Percentiles rank a stretch among this genome's conserved stretches.
These are phyloP conservation scores for Irena cyanogastra DNA, from an alignment of 2,113 vertebrate species.

Conservation along the genomic window DNA sequence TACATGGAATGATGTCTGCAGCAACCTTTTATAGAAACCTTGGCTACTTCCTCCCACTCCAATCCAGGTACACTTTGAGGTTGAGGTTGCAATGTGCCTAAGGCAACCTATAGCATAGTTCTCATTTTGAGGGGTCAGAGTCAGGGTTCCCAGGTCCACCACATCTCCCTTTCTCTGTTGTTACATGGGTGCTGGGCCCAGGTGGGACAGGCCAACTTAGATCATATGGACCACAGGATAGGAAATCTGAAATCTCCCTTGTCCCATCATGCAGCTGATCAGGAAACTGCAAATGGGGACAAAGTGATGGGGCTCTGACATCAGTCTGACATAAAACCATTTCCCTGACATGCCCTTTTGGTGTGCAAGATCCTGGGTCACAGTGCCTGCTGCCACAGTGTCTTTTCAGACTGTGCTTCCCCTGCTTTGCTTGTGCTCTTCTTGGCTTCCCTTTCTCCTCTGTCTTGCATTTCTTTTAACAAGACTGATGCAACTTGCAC, in stretches of 20 bases:
- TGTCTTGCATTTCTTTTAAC: background rate
- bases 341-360: background rate
- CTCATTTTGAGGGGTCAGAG: background rate
- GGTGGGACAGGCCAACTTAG: background rate
- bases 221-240: too few relatives aligned
- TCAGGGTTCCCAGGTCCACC: background rate
- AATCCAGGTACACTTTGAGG: background rate
- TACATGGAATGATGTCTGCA: background rate
- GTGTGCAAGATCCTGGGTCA: background rate
- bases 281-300: background rate
- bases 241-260: background rate
- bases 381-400: background rate
- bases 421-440: background rate
- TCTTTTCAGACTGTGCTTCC: background rate
- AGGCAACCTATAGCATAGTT: background rate
- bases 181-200: background rate
- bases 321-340: background rate
- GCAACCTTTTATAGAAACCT: background rate
- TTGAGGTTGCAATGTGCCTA: background rate
- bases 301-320: background rate
- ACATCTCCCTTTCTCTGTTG: accelerated
- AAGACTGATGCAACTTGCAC: background rate
- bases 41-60: background rate
- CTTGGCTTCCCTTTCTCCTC: background rate
- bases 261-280: background rate